A percentile compares a stretch with the other conserved stretches of the same genome.
These are phyloP conservation scores for Sebastes matsubarae DNA, from an alignment of 2,797 vertebrate species.

Conservation along the genomic window DNA sequence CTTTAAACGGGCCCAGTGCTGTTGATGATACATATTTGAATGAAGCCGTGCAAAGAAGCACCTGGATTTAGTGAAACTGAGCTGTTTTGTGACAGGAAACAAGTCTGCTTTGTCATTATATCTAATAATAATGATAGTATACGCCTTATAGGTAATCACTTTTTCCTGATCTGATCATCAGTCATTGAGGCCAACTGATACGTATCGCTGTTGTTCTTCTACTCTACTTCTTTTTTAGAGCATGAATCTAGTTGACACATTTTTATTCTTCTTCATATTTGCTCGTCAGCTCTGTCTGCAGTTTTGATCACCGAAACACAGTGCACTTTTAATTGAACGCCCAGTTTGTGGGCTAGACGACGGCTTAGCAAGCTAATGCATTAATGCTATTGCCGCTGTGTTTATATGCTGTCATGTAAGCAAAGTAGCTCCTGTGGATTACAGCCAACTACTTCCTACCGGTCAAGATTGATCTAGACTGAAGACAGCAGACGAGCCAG, in stretches of 20 bases:
- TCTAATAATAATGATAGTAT: background rate
- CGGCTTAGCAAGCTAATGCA: conserved; percentile 34
- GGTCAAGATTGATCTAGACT: conserved; percentile 27
- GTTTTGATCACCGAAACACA: conserved; percentile 36
- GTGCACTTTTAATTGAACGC: conserved; percentile 39
- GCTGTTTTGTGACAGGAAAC: background rate
- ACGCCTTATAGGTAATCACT: background rate
- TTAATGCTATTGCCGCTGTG: conserved; percentile 35
- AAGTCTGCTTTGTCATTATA: background rate
- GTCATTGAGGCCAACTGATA: background rate
- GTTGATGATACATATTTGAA: background rate
- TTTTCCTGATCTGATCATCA: background rate
- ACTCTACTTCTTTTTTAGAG: background rate
- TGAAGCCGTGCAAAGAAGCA: background rate
- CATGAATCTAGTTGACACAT: background rate
- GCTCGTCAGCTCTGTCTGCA: conserved; percentile 17
- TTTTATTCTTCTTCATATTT: conserved; percentile 13
- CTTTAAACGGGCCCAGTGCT: background rate
- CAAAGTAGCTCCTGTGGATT: conserved; percentile 45
- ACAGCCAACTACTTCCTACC: conserved; percentile 19
- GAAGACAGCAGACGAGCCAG: conserved; percentile 22
- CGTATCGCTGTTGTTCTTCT: background rate
- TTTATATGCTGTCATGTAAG: conserved; percentile 49
- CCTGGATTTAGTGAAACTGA: background rate
- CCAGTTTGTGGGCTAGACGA: conserved; percentile 41